Evolutionary conservation across 2,113 vertebrate species (phyloP).

Genomic region (Engraulis encrasicolus): DNA sequence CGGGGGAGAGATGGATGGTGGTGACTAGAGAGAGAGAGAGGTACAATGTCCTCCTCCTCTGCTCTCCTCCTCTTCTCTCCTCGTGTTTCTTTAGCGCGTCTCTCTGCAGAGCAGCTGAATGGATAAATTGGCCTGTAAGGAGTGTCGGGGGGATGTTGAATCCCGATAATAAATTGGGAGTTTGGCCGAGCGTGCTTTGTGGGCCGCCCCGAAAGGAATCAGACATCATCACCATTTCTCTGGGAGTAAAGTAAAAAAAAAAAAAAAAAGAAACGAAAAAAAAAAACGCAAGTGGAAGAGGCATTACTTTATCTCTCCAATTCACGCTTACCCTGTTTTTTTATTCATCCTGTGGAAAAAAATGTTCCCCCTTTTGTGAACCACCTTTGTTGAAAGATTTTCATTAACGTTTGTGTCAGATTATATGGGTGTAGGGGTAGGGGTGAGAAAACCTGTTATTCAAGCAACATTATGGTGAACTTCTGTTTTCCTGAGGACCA

Average conservation of each 20-base stretch:
- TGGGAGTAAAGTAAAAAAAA: slow-evolving; percentile 27
- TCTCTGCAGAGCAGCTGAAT: slow-evolving; percentile 34
- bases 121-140: slow-evolving; percentile 47
- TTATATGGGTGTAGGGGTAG: no score
- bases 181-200: slow-evolving; percentile 32
- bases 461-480: background rate
- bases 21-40: no score
- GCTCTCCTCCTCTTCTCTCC: background rate
- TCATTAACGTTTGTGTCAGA: background rate
- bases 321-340: background rate
- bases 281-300: background rate
- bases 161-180: slow-evolving; percentile 49
- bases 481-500: background rate
- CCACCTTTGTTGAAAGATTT: background rate
- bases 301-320: slow-evolving; percentile 10
- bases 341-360: background rate
- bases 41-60: slow-evolving; percentile 31
- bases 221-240: slow-evolving; percentile 32
- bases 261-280: slow-evolving; percentile 30
- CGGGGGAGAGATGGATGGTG: no score
- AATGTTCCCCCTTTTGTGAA: background rate
- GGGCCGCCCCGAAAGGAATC: slow-evolving; percentile 5
- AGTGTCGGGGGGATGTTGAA: slow-evolving; percentile 36
- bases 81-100: background rate
- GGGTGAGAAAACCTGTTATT: background rate